Conservation (phyloP, 2,797 vertebrate genomes). For the Microcaecilia unicolor region DNA sequence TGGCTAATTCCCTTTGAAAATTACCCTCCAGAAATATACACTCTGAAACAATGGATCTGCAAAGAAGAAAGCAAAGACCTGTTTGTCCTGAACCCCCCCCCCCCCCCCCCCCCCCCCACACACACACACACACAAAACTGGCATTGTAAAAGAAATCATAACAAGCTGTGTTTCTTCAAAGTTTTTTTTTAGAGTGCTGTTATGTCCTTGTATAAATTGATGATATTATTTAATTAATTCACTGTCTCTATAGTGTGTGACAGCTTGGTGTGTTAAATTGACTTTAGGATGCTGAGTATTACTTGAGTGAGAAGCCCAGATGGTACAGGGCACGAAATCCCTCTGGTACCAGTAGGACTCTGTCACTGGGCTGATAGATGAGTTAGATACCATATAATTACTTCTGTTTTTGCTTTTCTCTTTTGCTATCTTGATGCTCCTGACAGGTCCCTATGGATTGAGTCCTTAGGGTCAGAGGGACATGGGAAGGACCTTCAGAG, state of each 20-base stretch:
- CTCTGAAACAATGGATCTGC: too few relatives aligned
- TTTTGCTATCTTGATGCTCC: constrained; percentile 37
- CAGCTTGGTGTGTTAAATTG: constrained; percentile 2
- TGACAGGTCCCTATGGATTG: constrained; percentile 31
- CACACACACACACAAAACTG: too few relatives aligned
- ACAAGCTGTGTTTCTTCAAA: too few relatives aligned
- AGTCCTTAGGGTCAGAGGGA: constrained; percentile 40
- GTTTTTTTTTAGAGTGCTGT: too few relatives aligned
- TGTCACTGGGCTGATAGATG: constrained; percentile 15
- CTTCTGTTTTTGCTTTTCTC: constrained; percentile 42
- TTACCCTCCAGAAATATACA: too few relatives aligned
- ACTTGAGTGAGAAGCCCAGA: constrained; percentile 28
- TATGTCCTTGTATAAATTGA: too few relatives aligned
- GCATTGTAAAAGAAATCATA: too few relatives aligned
- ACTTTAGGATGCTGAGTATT: neutral
- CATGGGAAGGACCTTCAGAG: constrained; percentile 49
- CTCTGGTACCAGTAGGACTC: constrained; percentile 14
- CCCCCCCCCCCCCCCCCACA: too few relatives aligned
- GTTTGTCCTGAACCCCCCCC: too few relatives aligned
- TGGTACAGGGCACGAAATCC: constrained; percentile 31
- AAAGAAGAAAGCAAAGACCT: too few relatives aligned
- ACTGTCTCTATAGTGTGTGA: neutral
- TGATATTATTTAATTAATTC: too few relatives aligned
- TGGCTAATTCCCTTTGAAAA: too few relatives aligned
- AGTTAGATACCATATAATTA: constrained; percentile 50